Percentiles rank a stretch among this genome's conserved stretches.
Conservation (phyloP, 2,888 invertebrate species). For the Argynnis bischoffii region DNA sequence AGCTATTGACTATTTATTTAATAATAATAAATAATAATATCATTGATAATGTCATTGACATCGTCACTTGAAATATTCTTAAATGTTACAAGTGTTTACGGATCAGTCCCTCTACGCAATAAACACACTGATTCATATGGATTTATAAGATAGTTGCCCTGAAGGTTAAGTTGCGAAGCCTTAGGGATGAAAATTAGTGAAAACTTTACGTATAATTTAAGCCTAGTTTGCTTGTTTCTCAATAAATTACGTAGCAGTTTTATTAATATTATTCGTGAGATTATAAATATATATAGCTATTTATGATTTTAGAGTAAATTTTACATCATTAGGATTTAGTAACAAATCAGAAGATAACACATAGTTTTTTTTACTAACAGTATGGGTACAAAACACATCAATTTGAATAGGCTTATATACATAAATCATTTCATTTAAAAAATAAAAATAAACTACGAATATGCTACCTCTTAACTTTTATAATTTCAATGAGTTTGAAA, state of each 20-base stretch:
- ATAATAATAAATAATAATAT: too few species aligned
- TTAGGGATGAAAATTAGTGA: constrained; percentile 4
- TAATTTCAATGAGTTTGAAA: not conserved
- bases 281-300: too few species aligned
- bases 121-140: not conserved
- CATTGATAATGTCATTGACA: not conserved
- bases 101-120: constrained; percentile 4
- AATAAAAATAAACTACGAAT: too few species aligned
- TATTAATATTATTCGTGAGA: too few species aligned
- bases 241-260: too few species aligned
- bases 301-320: too few species aligned
- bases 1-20: too few species aligned
- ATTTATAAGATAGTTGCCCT: constrained; percentile 1
- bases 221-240: not conserved
- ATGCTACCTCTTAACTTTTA: too few species aligned
- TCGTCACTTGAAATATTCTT: constrained; percentile 3
- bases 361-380: not conserved
- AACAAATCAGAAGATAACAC: not conserved
- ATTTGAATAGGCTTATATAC: not conserved
- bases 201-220: constrained; percentile 3
- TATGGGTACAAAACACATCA: not conserved
- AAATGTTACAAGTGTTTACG: constrained; percentile 1
- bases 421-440: not conserved
- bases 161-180: constrained; percentile 1
- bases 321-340: too few species aligned